These are phyloP conservation scores for Scylla paramamosain DNA, from an alignment of 1,140 invertebrate genomes.

Conservation along the genomic window DNA sequence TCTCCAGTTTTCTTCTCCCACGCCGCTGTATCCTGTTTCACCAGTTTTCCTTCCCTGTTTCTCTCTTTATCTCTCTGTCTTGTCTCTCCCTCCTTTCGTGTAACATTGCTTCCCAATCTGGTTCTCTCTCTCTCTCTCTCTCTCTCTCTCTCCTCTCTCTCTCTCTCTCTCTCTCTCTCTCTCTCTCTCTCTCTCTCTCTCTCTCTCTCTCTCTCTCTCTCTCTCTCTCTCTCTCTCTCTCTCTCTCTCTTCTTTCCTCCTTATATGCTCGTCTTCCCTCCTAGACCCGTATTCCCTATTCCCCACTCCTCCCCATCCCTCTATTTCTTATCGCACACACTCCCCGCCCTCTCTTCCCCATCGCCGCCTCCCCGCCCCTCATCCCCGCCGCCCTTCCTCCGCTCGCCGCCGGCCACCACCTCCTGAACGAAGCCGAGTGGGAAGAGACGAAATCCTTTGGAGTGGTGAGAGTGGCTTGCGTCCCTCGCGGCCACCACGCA, in stretches of 20 bases:
- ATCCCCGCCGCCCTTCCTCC: neutral
- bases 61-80: conserved; percentile 19
- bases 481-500: conserved; percentile 57
- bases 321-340: neutral
- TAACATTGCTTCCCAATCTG: too few species aligned
- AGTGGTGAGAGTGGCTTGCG: conserved; percentile 16
- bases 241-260: neutral
- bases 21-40: too few species aligned
- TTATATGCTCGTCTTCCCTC: neutral
- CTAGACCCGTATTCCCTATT: neutral
- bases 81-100: neutral
- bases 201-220: conserved; percentile 41
- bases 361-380: neutral
- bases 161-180: conserved; percentile 41
- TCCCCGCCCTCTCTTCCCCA: conserved; percentile 1
- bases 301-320: neutral
- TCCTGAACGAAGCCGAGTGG: conserved; percentile 38
- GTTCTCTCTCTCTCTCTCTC: conserved; percentile 6
- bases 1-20: neutral
- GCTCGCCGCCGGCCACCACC: neutral
- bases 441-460: neutral
- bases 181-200: neutral
- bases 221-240: conserved; percentile 37
- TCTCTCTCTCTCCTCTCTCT: conserved; percentile 41
- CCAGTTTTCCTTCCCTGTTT: neutral